Conservation (phyloP, 2,113 vertebrate genomes). For the Strix aluco region DNA sequence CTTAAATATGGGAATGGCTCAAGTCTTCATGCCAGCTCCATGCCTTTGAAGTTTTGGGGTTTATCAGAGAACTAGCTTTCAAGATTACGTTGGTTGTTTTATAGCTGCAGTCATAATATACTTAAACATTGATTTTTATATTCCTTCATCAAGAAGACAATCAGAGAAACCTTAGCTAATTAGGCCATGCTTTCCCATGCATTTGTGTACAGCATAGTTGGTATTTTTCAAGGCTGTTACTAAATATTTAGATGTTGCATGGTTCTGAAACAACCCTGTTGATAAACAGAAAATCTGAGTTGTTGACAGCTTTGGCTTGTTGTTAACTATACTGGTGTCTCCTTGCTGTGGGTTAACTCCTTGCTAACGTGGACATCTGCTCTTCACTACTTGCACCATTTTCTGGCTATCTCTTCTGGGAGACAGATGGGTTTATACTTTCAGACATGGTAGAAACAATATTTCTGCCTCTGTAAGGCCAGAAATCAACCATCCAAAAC, state of each 20-base stretch:
- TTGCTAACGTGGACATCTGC: background rate
- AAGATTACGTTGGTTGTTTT: background rate
- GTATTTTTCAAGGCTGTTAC: background rate
- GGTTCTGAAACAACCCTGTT: background rate
- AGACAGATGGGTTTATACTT: background rate
- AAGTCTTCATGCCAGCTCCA: background rate
- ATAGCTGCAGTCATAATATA: background rate
- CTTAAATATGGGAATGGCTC: background rate
- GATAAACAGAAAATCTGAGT: background rate
- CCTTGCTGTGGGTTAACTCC: background rate
- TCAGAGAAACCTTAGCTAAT: background rate
- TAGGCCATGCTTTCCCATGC: fast-evolving
- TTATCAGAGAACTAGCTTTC: background rate
- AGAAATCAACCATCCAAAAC: background rate
- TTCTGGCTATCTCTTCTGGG: background rate
- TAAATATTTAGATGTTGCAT: background rate
- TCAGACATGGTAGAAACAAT: background rate
- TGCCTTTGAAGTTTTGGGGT: background rate
- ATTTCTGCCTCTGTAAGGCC: background rate
- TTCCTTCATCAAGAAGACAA: background rate
- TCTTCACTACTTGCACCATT: background rate
- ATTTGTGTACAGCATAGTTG: background rate
- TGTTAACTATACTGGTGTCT: background rate
- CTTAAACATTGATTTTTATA: background rate
- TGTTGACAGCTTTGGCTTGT: background rate